Evolutionary conservation across 2,113 vertebrate species (phyloP).

Genomic region (Aspiorhynchus laticeps): DNA sequence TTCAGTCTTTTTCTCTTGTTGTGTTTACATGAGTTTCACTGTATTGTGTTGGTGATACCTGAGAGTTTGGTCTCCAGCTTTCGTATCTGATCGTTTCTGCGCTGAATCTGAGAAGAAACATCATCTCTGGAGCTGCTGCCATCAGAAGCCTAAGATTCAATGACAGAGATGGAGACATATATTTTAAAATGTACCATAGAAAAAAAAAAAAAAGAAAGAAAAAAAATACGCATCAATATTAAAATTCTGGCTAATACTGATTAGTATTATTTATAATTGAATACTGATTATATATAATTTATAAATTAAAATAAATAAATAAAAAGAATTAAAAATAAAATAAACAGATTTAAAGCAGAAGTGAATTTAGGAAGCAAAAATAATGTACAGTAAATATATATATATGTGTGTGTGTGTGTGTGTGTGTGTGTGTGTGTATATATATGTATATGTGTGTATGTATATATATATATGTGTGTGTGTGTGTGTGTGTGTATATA

Average conservation of each 20-base stretch:
- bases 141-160: constrained; percentile 85
- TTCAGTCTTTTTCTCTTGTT: background rate
- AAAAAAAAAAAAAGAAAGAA: background rate
- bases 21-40: background rate
- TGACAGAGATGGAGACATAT: background rate
- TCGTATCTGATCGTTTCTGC: constrained; percentile 92
- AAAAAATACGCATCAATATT: background rate
- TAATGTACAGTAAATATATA: no score
- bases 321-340: background rate
- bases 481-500: no score
- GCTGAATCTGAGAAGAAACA: constrained; percentile 89
- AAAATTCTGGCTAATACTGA: background rate
- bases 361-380: no score
- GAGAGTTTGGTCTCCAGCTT: constrained; percentile 93
- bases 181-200: no score
- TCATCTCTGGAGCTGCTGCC: constrained; percentile 98
- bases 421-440: no score
- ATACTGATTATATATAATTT: background rate
- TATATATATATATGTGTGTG: no score
- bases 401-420: no score
- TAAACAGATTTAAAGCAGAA: no score
- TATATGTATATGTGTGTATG: no score
- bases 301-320: background rate
- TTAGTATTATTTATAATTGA: background rate
- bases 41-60: constrained; percentile 75